phyloP scores from a whole-genome alignment of 1,140 invertebrate genomes.

The Drosophila sproati region DNA sequence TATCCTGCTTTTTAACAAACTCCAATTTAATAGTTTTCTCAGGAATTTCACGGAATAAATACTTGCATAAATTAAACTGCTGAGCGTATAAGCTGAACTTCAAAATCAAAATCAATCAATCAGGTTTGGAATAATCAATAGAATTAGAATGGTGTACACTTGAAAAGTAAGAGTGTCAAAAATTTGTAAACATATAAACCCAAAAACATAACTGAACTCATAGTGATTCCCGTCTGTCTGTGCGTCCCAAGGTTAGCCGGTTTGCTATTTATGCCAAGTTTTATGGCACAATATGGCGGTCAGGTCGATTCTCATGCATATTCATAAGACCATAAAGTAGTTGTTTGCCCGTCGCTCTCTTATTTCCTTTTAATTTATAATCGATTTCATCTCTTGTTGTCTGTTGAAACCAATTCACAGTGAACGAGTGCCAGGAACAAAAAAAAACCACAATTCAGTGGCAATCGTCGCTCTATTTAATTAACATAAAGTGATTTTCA shows the following conservation, averaged over 20 bases:
- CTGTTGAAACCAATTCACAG: slow-evolving; percentile 54
- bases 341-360: slow-evolving; percentile 23
- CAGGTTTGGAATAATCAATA: slow-evolving; percentile 15
- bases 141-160: slow-evolving; percentile 14
- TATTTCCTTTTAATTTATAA: slow-evolving; percentile 59
- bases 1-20: not conserved
- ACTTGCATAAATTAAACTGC: not conserved
- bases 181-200: slow-evolving; percentile 23
- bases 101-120: slow-evolving; percentile 17
- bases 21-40: not conserved
- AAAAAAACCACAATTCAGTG: slow-evolving; percentile 12
- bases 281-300: slow-evolving; percentile 69
- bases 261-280: slow-evolving; percentile 50
- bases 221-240: slow-evolving; percentile 24
- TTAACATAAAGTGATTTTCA: slow-evolving; percentile 55
- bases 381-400: slow-evolving; percentile 54
- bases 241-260: slow-evolving; percentile 68
- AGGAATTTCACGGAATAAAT: slow-evolving; percentile 8
- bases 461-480: slow-evolving; percentile 36
- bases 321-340: slow-evolving; percentile 58
- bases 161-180: slow-evolving; percentile 46
- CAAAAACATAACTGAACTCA: slow-evolving; percentile 18
- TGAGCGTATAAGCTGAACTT: not conserved
- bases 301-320: slow-evolving; percentile 58
- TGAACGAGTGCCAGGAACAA: slow-evolving; percentile 6